Evolutionary conservation across 2,888 invertebrate species (phyloP), one percentile per base, ranked within the genome.

Genomic region (Dascillus cervinus): DNA sequence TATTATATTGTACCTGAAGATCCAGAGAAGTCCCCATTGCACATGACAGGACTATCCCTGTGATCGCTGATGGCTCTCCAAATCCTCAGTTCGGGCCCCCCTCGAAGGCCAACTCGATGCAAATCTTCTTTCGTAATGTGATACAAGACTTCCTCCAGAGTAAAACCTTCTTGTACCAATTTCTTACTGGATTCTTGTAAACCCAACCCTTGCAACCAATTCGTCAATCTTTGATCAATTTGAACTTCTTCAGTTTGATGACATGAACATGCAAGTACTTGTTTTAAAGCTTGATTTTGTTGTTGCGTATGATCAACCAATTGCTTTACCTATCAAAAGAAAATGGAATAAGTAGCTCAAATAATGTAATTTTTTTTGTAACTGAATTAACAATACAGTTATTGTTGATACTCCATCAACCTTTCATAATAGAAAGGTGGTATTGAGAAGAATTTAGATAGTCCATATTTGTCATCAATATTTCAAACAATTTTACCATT

Each of bases 71-170:
- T 78, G 0, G 86, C 82, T 39, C 82, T 78, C 92, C 92, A 94
- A 40, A 94, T 68, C 32, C 83, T 75, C 25, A 91, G 75, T 57
- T 90, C 85, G 12, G 85, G 73, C 21, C 91, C 91, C 29, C 86
- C 82, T 57, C 85, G 82, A 34, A 95, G 71, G 29, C 81, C 78
- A 33, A 92, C 67, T 50, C 78, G 75, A 31, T 81, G 71, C 30
- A 96, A 66, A 64, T 96, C 95, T 29, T 89, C 82, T 47, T 88
- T 73, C 10, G 81, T 82, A 49, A 89, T 77, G 50, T 84, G 77
- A 40, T 76, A 75, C 39, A 92, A 63, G 29, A 96, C 67, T 61
- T 94, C 91, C 13, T 79, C 73, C 39, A 88, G 72, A 1, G 80
- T 77, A 60, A 83, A 94, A 43, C 83, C 81, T 59, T 92, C 86